Evolutionary conservation across 2,888 invertebrate species (phyloP), one percentile per base, ranked within the genome.

Genomic region (Galeruca laticollis): DNA sequence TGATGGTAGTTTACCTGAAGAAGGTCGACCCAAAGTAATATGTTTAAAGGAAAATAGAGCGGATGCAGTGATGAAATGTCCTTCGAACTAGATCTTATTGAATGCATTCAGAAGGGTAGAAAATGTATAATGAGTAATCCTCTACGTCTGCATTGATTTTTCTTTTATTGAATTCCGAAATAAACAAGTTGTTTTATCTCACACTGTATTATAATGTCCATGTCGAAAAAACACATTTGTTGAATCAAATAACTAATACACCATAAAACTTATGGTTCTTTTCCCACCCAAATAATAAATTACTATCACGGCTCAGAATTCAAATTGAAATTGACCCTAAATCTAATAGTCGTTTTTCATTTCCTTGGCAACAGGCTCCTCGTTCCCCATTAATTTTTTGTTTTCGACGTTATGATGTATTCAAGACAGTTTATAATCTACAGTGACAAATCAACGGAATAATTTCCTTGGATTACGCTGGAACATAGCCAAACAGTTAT

Each of bases 1-100:
- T 54, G 47, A 47, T 18, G 33, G 10, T 57, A 57, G 56, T 57
- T 57, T 57, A 57, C 56, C 56, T 35, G 35, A 35, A 57, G 15
- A 57, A 10, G 56, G 35, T 57, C 56, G 35, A 57, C 35, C 18
- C 15, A 18, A 57, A 57, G 35, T 57, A 57, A 35, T 57, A 18
- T 35, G 35, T 57, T 35, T 33, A 57, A 18, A 5, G 35, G 15
- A 2, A 31, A 26, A 18, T 47, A 47, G 47, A 18, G 8, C 18
- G 47, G n/a, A 9, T 18, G 8, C 8, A 26, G 6, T 15, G 2
- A 43, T 1, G 18, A 47, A 47, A 9, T 47, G 18, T 26, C 26
- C 18, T 47, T 1, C 9, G 9, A 47, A 47, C 15, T 47, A 47
- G 8, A 47, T 5, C 40, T 40, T 40, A n/a, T 1, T n/a, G 37